Base-by-base conservation (phyloP, 2,888 invertebrate genomes). In the Sycophila texana region DNA sequence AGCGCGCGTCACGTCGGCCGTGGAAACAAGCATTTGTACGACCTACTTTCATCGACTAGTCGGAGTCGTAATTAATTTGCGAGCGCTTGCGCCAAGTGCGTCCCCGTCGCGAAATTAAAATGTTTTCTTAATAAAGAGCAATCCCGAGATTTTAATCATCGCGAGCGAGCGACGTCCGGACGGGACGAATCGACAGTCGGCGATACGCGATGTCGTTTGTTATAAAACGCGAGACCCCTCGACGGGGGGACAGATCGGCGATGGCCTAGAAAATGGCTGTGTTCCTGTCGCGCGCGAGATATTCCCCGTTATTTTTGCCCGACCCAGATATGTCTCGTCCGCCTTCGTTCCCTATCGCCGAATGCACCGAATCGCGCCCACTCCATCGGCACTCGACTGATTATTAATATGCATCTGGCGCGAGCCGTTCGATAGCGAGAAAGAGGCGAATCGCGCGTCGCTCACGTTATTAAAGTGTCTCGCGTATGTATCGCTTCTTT, bases 261-360 rank as follows among this genome's bases (percentile, higher is more conserved):
- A 76, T 72, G 57, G 55, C 49, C 49, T 72, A 61, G 57, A 75
- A 80, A 79, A 76, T 55, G 49, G 14, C 58, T 57, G 30, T 47
- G 60, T 68, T 75, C n/a, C 61, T 55, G 57, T 53, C 51, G 60
- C 47, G 26, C n/a, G 63, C 39, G 1, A 66, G 51, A 71, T 79
- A 80, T 81, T 74, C 66, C 70, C 77, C 67, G 61, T 71, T 83
- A 81, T 82, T 82, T 82, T 83, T 74, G 71, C 66, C 30, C 72
- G 83, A 84, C 83, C 84, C 74, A 83, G 77, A 82, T 83, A 68
- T 81, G 77, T 82, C 83, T 7, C 39, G 14, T 30, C 49, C 39
- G 53, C 7, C 73, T 74, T 55, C 73, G 79, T 79, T 79, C 78
- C 78, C 39, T 39, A 70, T n/a, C 22, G 39, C 20, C 49, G 30